Evolutionary conservation across 2,888 invertebrate genomes (phyloP).

Genomic region (Cotesia congregata): DNA sequence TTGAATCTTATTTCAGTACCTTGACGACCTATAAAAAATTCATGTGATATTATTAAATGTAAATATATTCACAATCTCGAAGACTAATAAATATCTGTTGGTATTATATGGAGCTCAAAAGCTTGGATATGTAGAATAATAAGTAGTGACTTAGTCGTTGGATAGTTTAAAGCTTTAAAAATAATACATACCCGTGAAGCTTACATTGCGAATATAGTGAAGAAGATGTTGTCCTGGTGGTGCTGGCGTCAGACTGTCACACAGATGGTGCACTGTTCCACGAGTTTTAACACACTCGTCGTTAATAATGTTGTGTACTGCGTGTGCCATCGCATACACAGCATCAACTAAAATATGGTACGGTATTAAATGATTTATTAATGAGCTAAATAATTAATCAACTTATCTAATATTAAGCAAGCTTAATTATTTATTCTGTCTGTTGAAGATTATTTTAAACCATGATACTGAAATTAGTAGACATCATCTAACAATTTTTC

Average conservation of each 20-base stretch:
- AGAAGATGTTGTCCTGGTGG: slow-evolving; percentile 75
- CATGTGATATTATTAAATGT: neutral
- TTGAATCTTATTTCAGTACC: slow-evolving; percentile 75
- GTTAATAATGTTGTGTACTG: slow-evolving; percentile 76
- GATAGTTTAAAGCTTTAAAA: neutral
- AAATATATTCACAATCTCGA: neutral
- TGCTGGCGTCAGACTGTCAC: slow-evolving; percentile 71
- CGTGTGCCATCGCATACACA: slow-evolving; percentile 82
- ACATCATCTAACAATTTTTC: too few relatives aligned
- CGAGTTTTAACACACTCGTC: slow-evolving; percentile 73
- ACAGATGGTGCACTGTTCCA: slow-evolving; percentile 66
- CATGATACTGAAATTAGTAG: too few relatives aligned
- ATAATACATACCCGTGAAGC: slow-evolving; percentile 70
- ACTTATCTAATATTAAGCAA: neutral
- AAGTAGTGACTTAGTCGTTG: neutral
- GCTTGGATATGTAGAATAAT: neutral
- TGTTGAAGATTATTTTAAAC: neutral
- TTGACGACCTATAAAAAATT: slow-evolving; percentile 67
- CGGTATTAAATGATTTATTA: neutral
- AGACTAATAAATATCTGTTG: slow-evolving; percentile 4
- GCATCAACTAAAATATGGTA: slow-evolving; percentile 76
- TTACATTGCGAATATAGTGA: slow-evolving; percentile 76
- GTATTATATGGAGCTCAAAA: neutral
- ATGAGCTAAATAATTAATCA: neutral
- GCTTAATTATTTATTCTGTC: neutral